These are phyloP conservation scores for Autographa pulchrina DNA, from an alignment of 2,888 invertebrate genomes.

Conservation along the genomic window DNA sequence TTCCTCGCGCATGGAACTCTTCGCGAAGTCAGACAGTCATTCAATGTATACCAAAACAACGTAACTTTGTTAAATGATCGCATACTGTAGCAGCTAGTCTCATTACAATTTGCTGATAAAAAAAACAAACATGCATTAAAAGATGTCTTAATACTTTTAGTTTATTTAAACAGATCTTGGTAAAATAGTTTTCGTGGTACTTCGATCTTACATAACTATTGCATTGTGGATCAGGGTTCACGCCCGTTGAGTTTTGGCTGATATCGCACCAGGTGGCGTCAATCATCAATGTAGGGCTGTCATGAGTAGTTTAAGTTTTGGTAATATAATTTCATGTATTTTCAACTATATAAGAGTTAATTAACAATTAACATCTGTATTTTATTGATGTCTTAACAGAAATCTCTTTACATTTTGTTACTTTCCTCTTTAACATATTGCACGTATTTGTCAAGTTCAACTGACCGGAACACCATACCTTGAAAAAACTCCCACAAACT, in stretches of 20 bases:
- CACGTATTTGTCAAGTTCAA: not conserved
- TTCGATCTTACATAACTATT: constrained; percentile 44
- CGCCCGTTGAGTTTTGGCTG: constrained; percentile 52
- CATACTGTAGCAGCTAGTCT: constrained; percentile 15
- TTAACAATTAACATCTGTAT: too few relatives aligned
- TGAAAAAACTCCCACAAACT: not conserved
- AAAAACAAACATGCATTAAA: constrained; percentile 23
- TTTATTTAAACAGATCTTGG: constrained; percentile 23
- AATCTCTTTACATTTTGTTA: too few relatives aligned
- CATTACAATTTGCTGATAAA: constrained; percentile 24
- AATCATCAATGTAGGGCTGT: constrained; percentile 40
- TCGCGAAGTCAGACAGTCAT: too few relatives aligned
- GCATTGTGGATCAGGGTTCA: constrained; percentile 48
- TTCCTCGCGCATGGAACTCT: too few relatives aligned
- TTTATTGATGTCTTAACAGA: too few relatives aligned
- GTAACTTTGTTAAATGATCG: too few relatives aligned
- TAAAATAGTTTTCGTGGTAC: constrained; percentile 29
- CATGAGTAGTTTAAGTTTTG: constrained; percentile 6
- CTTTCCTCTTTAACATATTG: too few relatives aligned
- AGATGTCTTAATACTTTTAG: constrained; percentile 36
- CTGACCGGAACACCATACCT: not conserved
- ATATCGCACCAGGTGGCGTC: constrained; percentile 42
- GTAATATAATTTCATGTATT: not conserved
- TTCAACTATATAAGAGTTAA: too few relatives aligned
- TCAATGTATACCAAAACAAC: too few relatives aligned